Percentiles rank a stretch among this genome's conserved stretches.
These are phyloP conservation scores for Fistularia tabacaria DNA, from an alignment of 2,797 vertebrate genomes.

Conservation along the genomic window DNA sequence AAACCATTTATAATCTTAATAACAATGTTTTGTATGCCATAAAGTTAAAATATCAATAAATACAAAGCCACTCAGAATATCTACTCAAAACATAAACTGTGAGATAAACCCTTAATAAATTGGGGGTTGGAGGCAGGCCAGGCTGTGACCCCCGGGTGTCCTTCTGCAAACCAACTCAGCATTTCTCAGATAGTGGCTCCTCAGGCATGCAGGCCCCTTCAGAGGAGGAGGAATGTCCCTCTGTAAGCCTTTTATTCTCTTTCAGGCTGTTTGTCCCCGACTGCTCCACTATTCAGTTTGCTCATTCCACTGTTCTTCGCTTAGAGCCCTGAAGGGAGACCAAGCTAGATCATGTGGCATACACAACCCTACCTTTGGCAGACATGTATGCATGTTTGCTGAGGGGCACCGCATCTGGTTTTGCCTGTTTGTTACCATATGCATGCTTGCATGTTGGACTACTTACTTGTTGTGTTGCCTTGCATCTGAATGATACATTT, in stretches of 20 bases:
- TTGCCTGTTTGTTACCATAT: too few relatives aligned
- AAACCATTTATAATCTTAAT: not conserved
- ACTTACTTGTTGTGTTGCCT: conserved; percentile 98
- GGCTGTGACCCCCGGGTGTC: conserved; percentile 41
- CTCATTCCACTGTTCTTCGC: conserved; percentile 51
- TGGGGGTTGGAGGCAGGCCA: conserved; percentile 23
- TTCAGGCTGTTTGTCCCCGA: conserved; percentile 57
- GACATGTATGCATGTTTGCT: conserved; percentile 7
- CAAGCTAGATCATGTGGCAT: conserved; percentile 25
- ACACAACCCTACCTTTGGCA: conserved; percentile 15
- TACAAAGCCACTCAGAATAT: conserved; percentile 9
- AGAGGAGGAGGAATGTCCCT: conserved; percentile 51
- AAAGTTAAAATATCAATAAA: conserved; percentile 30
- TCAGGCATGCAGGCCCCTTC: conserved; percentile 57
- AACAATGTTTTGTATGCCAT: not conserved
- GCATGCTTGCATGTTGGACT: conserved; percentile 3
- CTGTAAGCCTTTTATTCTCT: conserved; percentile 62
- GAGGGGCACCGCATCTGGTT: too few relatives aligned
- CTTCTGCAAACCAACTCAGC: conserved; percentile 51
- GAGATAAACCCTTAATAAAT: conserved; percentile 33
- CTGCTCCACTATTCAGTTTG: conserved; percentile 55
- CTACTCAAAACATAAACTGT: conserved; percentile 15
- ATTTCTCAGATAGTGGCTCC: conserved; percentile 56
- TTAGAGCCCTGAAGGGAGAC: conserved; percentile 34
- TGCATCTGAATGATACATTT: conserved; percentile 99